A percentile compares a stretch with the other conserved stretches of the same genome.
phyloP scores from a whole-genome alignment of 2,797 vertebrate genomes.

The Schizopygopsis pylzovi region DNA sequence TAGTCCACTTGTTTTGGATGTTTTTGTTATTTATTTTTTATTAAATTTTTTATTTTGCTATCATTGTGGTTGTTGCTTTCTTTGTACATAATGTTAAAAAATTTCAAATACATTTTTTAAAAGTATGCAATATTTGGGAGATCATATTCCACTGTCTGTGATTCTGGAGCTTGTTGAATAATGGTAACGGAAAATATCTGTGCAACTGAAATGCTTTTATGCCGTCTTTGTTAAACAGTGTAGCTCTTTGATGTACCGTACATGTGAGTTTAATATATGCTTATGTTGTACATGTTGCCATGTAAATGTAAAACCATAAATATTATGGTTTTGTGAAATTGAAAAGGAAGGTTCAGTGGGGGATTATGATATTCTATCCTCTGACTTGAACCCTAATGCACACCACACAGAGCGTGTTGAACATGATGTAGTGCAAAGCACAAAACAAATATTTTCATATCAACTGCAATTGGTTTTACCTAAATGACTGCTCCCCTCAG shows the following conservation, averaged over 20 bases:
- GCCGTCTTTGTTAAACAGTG: not conserved
- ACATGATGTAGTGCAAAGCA: slow-evolving; percentile 44
- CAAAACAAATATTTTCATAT: slow-evolving; percentile 54
- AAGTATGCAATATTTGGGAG: not conserved
- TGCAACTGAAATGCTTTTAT: not conserved
- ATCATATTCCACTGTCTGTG: not conserved
- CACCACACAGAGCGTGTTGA: slow-evolving; percentile 6
- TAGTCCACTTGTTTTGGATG: too few species aligned
- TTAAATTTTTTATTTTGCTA: not conserved
- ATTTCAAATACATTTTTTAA: not conserved
- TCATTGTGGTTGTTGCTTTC: not conserved
- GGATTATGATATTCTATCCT: slow-evolving; percentile 21
- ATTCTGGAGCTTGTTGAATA: not conserved
- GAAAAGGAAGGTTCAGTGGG: slow-evolving; percentile 8
- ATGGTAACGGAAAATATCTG: not conserved
- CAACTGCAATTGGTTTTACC: slow-evolving; percentile 52
- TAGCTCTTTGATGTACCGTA: slow-evolving; percentile 1
- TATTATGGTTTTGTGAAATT: slow-evolving; percentile 17
- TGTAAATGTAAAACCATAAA: slow-evolving; percentile 13
- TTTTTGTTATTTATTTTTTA: too few species aligned
- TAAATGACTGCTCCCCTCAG: slow-evolving; percentile 52
- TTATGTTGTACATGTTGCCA: not conserved
- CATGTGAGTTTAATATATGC: not conserved
- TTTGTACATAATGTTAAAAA: not conserved
- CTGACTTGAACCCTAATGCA: slow-evolving; percentile 23